Conservation (phyloP, 2,888 invertebrate species). For the Noctua janthe region DNA sequence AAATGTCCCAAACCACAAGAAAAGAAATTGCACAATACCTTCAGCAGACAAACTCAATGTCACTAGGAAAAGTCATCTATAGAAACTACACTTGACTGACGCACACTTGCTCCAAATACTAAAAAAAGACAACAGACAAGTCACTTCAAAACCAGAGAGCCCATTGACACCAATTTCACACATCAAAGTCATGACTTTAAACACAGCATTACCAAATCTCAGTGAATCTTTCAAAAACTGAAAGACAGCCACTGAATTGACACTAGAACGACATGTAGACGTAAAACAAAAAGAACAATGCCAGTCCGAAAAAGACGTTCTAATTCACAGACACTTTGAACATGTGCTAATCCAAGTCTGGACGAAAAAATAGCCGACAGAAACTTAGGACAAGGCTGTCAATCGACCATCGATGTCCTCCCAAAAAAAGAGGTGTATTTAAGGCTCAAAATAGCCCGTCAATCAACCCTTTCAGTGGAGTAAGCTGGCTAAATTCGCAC, state of each 20-base stretch:
- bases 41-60: conserved; percentile 41
- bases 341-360: conserved; percentile 82
- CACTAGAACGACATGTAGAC: conserved; percentile 33
- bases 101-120: conserved; percentile 48
- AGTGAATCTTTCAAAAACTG: conserved; percentile 45
- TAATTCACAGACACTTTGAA: conserved; percentile 71
- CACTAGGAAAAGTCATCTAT: conserved; percentile 48
- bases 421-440: conserved; percentile 76
- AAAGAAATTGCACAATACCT: conserved; percentile 42
- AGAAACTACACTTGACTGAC: conserved; percentile 37
- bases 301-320: conserved; percentile 72
- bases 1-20: conserved; percentile 29
- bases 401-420: conserved; percentile 71
- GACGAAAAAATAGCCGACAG: conserved; percentile 73
- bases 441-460: conserved; percentile 79
- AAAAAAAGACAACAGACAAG: conserved; percentile 38
- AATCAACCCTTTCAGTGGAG: conserved; percentile 69
- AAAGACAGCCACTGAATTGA: conserved; percentile 52
- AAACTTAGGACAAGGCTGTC: conserved; percentile 79
- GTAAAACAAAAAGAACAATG: conserved; percentile 68
- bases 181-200: conserved; percentile 61
- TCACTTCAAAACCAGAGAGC: conserved; percentile 45
- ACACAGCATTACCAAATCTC: conserved; percentile 46
- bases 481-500: conserved; percentile 78
- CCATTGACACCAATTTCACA: conserved; percentile 61